phyloP scores from a whole-genome alignment of 1,140 invertebrate species.

The Neodiprion lecontei region DNA sequence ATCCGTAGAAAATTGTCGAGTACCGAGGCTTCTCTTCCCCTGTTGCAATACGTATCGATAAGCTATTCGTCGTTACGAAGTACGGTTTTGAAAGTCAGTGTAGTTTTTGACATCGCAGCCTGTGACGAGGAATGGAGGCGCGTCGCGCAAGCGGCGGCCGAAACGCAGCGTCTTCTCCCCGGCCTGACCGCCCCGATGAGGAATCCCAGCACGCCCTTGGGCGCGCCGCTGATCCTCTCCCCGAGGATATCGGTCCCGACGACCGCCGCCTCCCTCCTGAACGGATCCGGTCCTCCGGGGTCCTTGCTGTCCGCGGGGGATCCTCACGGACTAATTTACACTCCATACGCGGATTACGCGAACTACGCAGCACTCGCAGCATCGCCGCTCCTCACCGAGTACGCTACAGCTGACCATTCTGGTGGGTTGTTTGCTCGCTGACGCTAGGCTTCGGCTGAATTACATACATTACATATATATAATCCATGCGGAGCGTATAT shows the following conservation, averaged over 20 bases:
- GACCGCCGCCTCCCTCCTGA: conserved; percentile 74
- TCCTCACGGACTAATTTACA: conserved; percentile 71
- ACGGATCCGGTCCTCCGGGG: conserved; percentile 75
- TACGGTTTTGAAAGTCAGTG: conserved; percentile 34
- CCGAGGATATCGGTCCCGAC: conserved; percentile 84
- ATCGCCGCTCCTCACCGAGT: conserved; percentile 84
- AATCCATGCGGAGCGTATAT: neutral
- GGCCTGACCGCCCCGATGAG: conserved; percentile 71
- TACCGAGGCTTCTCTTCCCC: too few relatives aligned
- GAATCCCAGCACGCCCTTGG: conserved; percentile 72
- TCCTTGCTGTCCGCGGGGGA: conserved; percentile 67
- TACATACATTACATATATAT: neutral
- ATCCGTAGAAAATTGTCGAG: too few relatives aligned
- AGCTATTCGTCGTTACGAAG: neutral
- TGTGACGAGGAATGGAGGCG: conserved; percentile 82
- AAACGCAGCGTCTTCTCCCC: conserved; percentile 76
- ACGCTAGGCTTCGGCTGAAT: conserved; percentile 44
- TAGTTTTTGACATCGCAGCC: conserved; percentile 63
- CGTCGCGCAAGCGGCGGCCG: conserved; percentile 75
- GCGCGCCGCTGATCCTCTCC: conserved; percentile 87
- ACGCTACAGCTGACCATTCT: conserved; percentile 86
- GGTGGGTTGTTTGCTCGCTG: conserved; percentile 93
- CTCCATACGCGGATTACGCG: conserved; percentile 85
- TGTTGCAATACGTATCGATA: neutral
- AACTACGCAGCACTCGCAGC: conserved; percentile 86